A percentile compares a stretch with the other conserved stretches of the same genome.
Evolutionary conservation across 2,113 vertebrate species (phyloP).

Genomic region (Ciconia boyciana): DNA sequence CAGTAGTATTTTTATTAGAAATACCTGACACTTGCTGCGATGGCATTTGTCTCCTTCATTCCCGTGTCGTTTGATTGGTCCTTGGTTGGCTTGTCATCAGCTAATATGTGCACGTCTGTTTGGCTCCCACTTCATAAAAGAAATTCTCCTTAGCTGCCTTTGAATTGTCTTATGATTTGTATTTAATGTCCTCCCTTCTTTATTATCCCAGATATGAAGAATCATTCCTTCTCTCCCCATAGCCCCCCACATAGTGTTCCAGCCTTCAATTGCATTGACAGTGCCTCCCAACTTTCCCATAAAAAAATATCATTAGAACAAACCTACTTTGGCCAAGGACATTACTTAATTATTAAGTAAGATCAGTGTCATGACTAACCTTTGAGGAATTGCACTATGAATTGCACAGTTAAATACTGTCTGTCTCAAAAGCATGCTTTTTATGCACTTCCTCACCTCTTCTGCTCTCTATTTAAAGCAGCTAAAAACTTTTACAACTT

Average conservation of each 20-base stretch:
- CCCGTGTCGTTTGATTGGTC: accelerated
- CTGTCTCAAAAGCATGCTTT: neutral
- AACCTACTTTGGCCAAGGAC: neutral
- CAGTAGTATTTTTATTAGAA: neutral
- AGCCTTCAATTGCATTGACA: neutral
- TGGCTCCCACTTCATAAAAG: neutral
- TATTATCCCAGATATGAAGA: neutral
- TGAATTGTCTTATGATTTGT: neutral
- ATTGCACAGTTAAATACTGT: neutral
- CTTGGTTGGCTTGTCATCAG: neutral
- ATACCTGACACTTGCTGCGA: neutral
- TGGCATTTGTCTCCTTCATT: neutral
- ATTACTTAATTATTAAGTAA: neutral
- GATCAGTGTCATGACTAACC: neutral
- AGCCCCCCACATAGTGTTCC: accelerated
- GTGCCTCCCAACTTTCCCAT: neutral
- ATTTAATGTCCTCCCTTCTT: neutral
- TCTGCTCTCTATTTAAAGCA: neutral
- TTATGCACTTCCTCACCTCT: neutral
- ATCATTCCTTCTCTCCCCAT: neutral
- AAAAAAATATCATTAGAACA: neutral
- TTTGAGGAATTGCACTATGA: neutral
- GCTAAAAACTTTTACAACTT: neutral
- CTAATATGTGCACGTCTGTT: accelerated
- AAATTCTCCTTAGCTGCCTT: neutral